Evolutionary conservation across 2,888 invertebrate genomes (phyloP).

Genomic region (Capitulum mitella): DNA sequence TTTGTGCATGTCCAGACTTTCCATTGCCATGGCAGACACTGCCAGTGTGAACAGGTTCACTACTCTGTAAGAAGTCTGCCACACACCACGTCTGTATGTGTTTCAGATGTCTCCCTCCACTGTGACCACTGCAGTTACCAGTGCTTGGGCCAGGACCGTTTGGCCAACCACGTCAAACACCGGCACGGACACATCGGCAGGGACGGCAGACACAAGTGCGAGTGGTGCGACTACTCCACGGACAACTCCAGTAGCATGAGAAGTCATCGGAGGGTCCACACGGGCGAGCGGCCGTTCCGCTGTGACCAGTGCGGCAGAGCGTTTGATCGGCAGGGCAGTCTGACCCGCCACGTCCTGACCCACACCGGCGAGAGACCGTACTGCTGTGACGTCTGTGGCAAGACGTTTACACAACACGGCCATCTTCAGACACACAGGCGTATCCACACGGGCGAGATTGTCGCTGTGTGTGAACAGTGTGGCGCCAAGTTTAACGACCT

Average conservation of each 20-base stretch:
- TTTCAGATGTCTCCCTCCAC: background rate
- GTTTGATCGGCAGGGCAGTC: background rate
- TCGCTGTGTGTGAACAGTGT: background rate
- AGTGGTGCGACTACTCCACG: conserved; percentile 3
- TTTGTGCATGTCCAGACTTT: too few species aligned
- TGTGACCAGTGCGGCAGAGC: background rate
- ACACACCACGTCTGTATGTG: too few species aligned
- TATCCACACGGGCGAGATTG: background rate
- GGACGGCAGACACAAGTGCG: background rate
- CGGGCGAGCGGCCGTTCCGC: background rate
- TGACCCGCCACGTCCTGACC: background rate
- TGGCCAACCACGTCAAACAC: background rate
- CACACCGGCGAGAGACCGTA: background rate
- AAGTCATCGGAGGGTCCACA: background rate
- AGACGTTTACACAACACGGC: background rate
- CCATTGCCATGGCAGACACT: too few species aligned
- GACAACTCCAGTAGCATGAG: background rate
- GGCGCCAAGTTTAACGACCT: background rate
- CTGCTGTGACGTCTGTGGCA: background rate
- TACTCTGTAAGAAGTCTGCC: too few species aligned
- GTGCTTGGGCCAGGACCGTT: background rate
- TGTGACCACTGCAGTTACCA: background rate
- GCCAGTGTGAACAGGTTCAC: too few species aligned
- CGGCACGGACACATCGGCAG: conserved; percentile 3
- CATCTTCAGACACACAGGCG: background rate